phyloP scores from a whole-genome alignment of 2,888 invertebrate species.

The Torymus tubicola region DNA sequence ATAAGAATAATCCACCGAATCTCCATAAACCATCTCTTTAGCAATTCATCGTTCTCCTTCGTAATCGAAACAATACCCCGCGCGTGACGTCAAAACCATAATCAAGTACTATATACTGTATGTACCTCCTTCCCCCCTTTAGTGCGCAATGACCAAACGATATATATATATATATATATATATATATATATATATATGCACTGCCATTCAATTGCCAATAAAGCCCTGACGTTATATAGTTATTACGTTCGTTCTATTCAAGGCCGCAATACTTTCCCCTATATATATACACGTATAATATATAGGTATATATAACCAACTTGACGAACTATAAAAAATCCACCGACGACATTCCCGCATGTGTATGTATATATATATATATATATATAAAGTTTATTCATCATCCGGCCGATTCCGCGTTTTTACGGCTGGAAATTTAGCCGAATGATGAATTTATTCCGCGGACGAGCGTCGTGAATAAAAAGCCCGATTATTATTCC shows the following conservation, averaged over 20 bases:
- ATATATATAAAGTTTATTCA: constrained; percentile 35
- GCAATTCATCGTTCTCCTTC: background rate
- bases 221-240: no score
- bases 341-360: background rate
- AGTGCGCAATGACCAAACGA: no score
- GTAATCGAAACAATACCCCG: background rate
- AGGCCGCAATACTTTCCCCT: no score
- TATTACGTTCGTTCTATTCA: no score
- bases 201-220: no score
- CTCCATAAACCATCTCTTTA: background rate
- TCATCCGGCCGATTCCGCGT: background rate
- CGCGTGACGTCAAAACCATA: background rate
- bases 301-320: no score
- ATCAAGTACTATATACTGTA: no score
- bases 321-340: background rate
- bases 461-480: background rate
- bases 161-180: no score
- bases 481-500: constrained; percentile 46
- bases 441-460: constrained; percentile 45
- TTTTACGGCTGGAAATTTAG: constrained; percentile 41
- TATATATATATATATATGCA: no score
- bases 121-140: no score
- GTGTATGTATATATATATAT: no score
- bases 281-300: no score
- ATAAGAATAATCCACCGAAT: background rate